phyloP scores from a whole-genome alignment of 2,797 vertebrate species.

The Anguilla marmorata region DNA sequence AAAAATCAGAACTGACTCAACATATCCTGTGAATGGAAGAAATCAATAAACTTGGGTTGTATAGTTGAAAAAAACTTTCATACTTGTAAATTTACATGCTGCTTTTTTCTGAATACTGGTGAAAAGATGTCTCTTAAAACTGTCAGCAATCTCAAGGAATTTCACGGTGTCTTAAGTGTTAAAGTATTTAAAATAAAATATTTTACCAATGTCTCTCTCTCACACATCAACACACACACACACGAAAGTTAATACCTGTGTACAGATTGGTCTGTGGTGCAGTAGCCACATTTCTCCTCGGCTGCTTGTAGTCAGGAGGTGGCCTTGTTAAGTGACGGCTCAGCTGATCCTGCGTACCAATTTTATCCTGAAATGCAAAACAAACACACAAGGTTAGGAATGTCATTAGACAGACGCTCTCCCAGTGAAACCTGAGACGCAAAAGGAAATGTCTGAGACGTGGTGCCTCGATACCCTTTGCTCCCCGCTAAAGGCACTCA shows the following conservation, averaged over 20 bases:
- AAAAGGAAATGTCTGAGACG: not conserved
- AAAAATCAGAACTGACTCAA: not conserved
- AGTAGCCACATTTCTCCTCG: constrained; percentile 77
- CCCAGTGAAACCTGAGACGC: not conserved
- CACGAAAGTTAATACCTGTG: constrained; percentile 69
- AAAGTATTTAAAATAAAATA: not conserved
- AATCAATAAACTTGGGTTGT: not conserved
- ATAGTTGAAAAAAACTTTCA: not conserved
- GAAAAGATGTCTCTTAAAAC: not conserved
- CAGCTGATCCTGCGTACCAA: constrained; percentile 83
- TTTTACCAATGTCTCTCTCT: not conserved
- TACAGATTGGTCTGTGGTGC: constrained; percentile 80
- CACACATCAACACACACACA: not conserved
- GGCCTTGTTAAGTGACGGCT: constrained; percentile 90
- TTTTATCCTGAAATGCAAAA: constrained; percentile 82
- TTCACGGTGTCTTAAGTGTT: not conserved
- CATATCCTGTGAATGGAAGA: too few species aligned
- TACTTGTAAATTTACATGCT: not conserved
- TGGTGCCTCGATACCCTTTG: not conserved
- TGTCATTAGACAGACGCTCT: not conserved
- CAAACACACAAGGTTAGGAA: constrained; percentile 15
- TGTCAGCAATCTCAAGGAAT: not conserved
- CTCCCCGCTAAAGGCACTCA: not conserved
- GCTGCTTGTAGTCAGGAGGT: constrained; percentile 94
- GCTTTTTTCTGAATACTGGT: not conserved